A percentile compares a stretch with the other conserved stretches of the same genome.
Evolutionary conservation across 2,888 invertebrate species (phyloP).

Genomic region (Trichopoda pennipes): DNA sequence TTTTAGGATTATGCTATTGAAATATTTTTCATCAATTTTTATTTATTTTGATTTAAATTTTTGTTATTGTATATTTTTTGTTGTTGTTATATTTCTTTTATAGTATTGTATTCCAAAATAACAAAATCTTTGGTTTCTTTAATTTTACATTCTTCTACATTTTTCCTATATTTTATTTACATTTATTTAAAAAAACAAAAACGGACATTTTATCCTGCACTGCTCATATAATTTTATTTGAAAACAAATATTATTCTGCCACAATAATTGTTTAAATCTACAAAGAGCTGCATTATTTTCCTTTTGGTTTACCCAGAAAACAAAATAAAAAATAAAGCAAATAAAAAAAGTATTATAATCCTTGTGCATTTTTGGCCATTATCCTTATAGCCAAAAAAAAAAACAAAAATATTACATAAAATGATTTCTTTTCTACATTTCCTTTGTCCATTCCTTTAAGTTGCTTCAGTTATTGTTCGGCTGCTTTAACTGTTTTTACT

Average conservation of each 20-base stretch:
- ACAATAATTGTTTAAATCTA: slow-evolving; percentile 9
- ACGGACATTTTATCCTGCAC: background rate
- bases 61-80: background rate
- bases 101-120: background rate
- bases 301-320: too few relatives aligned
- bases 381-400: too few relatives aligned
- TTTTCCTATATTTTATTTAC: too few relatives aligned
- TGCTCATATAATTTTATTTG: background rate
- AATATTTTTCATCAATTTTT: too few relatives aligned
- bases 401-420: slow-evolving; percentile 12
- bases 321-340: too few relatives aligned
- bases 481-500: background rate
- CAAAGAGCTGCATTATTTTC: background rate
- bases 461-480: slow-evolving; percentile 8
- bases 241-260: slow-evolving; percentile 3
- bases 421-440: slow-evolving; percentile 7
- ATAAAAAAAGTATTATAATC: background rate
- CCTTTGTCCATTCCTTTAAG: background rate
- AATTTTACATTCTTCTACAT: too few relatives aligned
- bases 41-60: background rate
- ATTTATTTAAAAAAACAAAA: too few relatives aligned
- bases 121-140: too few relatives aligned
- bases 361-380: slow-evolving; percentile 12
- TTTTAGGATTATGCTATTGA: too few relatives aligned
- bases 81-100: background rate